Percentiles rank a stretch among this genome's conserved stretches.
Conservation (phyloP, 1,140 invertebrate genomes). For the Papilio xuthus region DNA sequence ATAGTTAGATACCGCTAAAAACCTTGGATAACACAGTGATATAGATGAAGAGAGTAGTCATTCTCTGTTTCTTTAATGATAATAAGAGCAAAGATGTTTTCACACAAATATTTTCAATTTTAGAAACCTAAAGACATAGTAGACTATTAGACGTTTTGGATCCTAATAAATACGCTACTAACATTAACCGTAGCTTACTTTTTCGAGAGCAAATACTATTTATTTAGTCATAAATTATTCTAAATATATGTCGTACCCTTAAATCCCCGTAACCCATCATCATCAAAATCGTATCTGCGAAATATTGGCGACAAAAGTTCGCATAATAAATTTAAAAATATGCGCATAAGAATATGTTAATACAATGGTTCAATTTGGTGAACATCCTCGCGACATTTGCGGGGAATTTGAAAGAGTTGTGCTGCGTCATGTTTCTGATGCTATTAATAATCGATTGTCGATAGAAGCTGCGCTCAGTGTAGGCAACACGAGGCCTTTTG, state of each 20-base stretch:
- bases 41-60: too few relatives aligned
- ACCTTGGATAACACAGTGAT: too few relatives aligned
- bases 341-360: conserved; percentile 77
- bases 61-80: too few relatives aligned
- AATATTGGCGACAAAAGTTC: neutral
- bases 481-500: conserved; percentile 36
- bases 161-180: neutral
- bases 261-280: neutral
- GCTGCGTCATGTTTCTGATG: conserved; percentile 84
- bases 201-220: too few relatives aligned
- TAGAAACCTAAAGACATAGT: too few relatives aligned
- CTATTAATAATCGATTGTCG: conserved; percentile 83
- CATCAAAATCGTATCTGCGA: conserved; percentile 25
- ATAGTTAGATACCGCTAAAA: too few relatives aligned
- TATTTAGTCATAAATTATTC: neutral
- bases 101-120: too few relatives aligned
- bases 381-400: conserved; percentile 71
- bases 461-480: conserved; percentile 53
- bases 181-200: too few relatives aligned
- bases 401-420: conserved; percentile 81
- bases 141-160: neutral
- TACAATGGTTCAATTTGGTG: conserved; percentile 83
- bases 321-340: conserved; percentile 46
- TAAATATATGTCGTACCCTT: neutral
- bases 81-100: too few relatives aligned